Percentiles rank a stretch among this genome's conserved stretches.
Evolutionary conservation across 2,888 invertebrate genomes (phyloP).

Genomic region (Leptothorax acervorum): DNA sequence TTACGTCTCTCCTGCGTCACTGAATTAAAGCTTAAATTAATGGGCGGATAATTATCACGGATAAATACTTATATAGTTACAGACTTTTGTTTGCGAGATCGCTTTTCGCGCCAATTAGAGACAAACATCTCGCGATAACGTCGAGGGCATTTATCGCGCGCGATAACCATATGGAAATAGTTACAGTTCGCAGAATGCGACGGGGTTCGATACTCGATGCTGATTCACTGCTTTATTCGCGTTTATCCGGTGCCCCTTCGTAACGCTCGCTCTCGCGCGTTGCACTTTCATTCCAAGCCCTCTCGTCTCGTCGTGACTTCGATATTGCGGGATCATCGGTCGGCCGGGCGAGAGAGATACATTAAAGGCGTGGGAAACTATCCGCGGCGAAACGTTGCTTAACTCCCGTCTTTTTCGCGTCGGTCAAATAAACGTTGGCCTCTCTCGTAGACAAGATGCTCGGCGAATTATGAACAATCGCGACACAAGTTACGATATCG

Average conservation of each 20-base stretch:
- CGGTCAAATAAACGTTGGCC: neutral
- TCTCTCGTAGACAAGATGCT: neutral
- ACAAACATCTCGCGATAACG: neutral
- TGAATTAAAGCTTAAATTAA: conserved; percentile 1
- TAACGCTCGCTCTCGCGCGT: conserved; percentile 10
- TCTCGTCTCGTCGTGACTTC: conserved; percentile 48
- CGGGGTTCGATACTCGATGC: conserved; percentile 6
- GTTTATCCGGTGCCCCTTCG: conserved; percentile 49
- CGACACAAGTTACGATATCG: neutral
- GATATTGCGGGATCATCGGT: conserved; percentile 54
- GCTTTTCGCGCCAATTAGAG: neutral
- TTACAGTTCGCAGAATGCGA: conserved; percentile 20
- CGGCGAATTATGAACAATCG: neutral
- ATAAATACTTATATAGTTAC: neutral
- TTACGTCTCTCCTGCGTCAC: neutral
- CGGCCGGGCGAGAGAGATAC: conserved; percentile 24
- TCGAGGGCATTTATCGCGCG: neutral
- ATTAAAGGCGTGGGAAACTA: conserved; percentile 51
- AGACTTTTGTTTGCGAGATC: neutral
- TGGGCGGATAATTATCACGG: neutral
- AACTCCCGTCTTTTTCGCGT: conserved; percentile 34
- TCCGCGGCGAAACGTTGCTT: conserved; percentile 27
- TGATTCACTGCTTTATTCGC: conserved; percentile 53
- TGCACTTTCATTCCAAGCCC: conserved; percentile 51
- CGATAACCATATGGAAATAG: conserved; percentile 33